Base-by-base conservation (phyloP, 2,888 invertebrate species). In the Tryphoninae sp. region DNA sequence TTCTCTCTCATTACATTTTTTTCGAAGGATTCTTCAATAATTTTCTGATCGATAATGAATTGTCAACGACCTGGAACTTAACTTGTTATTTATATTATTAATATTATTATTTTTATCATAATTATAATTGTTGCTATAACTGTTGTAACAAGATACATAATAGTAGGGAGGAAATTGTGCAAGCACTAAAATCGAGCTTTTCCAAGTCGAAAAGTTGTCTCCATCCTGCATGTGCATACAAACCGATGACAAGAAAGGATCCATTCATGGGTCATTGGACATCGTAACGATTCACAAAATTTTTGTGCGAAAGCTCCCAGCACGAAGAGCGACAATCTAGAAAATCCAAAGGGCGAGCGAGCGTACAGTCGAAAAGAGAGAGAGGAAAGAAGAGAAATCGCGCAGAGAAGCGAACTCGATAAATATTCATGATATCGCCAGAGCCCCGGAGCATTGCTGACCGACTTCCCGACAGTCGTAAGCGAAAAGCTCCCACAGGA, bases 381-480 rank as follows among this genome's bases (percentile, higher is more conserved):
- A 23, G 49, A 69, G 26, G 33, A 33, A 33, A 4, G 6, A 6
- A 22, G 59, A 73, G 68, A 62, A 68, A 61, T 67, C 81, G 78
- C 65, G 45, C 77, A 45, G 74, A 33, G 33, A 33, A 33, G 59
- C 51, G 8, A 71, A 81, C 78, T 74, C 69, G 71, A 81, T 81
- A 81, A 81, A 81, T 81, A 81, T 81, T 81, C 78, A 81, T 81
- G 81, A 75, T 72, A 53, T 71, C 19, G 65, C 19, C 59, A 71
- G 59, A 51, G 64, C 40, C 33, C 33, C n/a, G 22, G 62, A 64
- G 64, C 33, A 72, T 53, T 65, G 71, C 65, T 65, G 67, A 76
- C 53, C 71, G 81, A 78, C 78, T 81, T 81, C 62, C 75, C 61
- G 77, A 69, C 69, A 67, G 81, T 81, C 81, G 78, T 81, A 78